phyloP scores from a whole-genome alignment of 2,888 invertebrate species.

The Philereme transversata region DNA sequence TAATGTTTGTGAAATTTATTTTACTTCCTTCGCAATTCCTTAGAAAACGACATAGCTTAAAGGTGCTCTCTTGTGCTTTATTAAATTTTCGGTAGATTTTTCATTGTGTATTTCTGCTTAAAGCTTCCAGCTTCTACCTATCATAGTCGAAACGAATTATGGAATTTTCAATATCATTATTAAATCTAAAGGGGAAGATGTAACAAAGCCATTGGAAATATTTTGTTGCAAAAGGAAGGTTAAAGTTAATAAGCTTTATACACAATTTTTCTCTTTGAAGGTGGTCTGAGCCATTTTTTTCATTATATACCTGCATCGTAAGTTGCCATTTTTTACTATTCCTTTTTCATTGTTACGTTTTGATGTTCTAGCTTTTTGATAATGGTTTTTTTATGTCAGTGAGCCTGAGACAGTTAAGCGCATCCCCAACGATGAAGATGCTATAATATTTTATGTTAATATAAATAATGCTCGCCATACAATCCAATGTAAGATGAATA shows the following conservation, averaged over 20 bases:
- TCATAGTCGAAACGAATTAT: conserved; percentile 29
- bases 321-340: conserved; percentile 59
- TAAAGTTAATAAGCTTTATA: conserved; percentile 72
- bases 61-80: conserved; percentile 29
- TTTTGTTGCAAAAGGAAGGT: conserved; percentile 54
- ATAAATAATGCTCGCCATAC: no score
- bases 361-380: conserved; percentile 54
- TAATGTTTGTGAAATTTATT: conserved; percentile 25
- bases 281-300: conserved; percentile 60
- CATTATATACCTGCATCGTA: conserved; percentile 59
- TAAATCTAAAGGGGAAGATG: conserved; percentile 42
- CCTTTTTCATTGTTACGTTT: conserved; percentile 50
- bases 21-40: conserved; percentile 23
- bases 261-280: conserved; percentile 58
- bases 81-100: conserved; percentile 34
- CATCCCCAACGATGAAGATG: neutral
- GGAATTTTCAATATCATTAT: conserved; percentile 44
- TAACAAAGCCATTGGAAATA: conserved; percentile 47
- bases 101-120: conserved; percentile 29
- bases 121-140: conserved; percentile 19
- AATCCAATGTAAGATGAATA: no score
- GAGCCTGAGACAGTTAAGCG: conserved; percentile 26
- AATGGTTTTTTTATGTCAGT: conserved; percentile 55
- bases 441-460: no score
- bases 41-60: conserved; percentile 28